Percentiles rank a stretch among this genome's conserved stretches.
These are phyloP conservation scores for Junco hyemalis DNA, from an alignment of 2,113 vertebrate species.

Conservation along the genomic window DNA sequence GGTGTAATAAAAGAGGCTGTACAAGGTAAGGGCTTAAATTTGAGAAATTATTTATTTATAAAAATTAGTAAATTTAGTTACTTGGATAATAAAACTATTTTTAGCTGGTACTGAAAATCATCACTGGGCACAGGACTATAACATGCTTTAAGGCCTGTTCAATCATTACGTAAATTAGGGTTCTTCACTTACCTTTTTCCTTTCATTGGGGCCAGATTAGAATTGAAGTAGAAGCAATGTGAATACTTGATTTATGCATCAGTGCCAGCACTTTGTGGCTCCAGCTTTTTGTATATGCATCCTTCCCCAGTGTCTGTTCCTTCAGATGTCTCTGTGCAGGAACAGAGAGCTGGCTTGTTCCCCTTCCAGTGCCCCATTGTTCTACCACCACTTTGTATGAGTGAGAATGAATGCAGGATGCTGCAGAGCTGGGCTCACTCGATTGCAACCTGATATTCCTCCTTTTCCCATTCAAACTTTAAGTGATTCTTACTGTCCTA, in stretches of 20 bases:
- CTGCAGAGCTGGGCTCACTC: neutral
- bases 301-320: neutral
- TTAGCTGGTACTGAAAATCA: neutral
- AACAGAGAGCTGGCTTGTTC: neutral
- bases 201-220: neutral
- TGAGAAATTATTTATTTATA: neutral
- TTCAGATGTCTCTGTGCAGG: neutral
- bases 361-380: neutral
- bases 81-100: neutral
- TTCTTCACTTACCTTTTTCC: neutral
- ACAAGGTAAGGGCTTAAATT: slow-evolving; percentile 78
- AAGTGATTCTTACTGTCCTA: neutral
- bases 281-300: neutral
- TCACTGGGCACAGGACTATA: neutral
- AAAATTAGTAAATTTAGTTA: neutral
- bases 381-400: fast-evolving
- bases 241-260: neutral
- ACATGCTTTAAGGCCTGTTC: neutral
- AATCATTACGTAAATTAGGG: neutral
- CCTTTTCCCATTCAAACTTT: neutral
- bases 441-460: neutral
- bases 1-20: slow-evolving; percentile 87
- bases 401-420: neutral
- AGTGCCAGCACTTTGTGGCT: neutral
- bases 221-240: neutral